Conservation (phyloP, 37 sponge, comb jelly and placozoan species). For the Oopsacas minuta region DNA sequence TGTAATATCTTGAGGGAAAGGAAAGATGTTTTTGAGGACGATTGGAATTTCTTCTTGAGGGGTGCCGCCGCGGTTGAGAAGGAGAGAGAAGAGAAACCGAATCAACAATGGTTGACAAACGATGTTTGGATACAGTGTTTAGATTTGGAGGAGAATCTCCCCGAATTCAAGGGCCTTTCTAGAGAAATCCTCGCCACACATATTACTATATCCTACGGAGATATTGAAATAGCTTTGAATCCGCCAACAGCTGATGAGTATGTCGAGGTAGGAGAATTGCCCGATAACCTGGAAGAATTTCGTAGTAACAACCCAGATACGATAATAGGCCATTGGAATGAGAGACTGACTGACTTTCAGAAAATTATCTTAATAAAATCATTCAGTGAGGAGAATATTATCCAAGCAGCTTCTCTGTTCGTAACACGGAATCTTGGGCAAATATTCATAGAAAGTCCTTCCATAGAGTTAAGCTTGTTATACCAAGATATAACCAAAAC, state of each 20-base stretch:
- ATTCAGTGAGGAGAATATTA: conserved; percentile 77
- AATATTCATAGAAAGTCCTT: conserved; percentile 88
- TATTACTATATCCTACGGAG: conserved; percentile 51
- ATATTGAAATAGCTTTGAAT: conserved; percentile 34
- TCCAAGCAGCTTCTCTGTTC: conserved; percentile 58
- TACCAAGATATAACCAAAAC: conserved; percentile 70
- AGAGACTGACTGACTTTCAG: conserved; percentile 67
- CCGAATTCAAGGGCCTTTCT: conserved; percentile 54
- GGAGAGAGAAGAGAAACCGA: conserved; percentile 81
- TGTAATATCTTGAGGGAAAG: conserved; percentile 81
- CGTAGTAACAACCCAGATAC: conserved; percentile 16
- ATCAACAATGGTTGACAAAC: conserved; percentile 58
- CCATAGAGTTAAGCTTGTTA: conserved; percentile 59
- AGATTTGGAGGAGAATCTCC: conserved; percentile 63
- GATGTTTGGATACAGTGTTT: conserved; percentile 62
- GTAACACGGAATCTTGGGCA: conserved; percentile 77
- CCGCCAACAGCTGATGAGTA: background rate
- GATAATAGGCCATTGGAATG: conserved; percentile 70
- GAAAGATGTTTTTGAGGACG: conserved; percentile 47
- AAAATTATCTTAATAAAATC: conserved; percentile 78
- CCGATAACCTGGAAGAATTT: background rate
- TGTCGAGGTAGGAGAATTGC: conserved; percentile 19
- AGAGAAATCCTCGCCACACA: conserved; percentile 56
- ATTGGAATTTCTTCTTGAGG: conserved; percentile 96
- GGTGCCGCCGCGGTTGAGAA: conserved; percentile 83